phyloP scores from a whole-genome alignment of 2,797 vertebrate genomes.

The Threskiornis aethiopicus region DNA sequence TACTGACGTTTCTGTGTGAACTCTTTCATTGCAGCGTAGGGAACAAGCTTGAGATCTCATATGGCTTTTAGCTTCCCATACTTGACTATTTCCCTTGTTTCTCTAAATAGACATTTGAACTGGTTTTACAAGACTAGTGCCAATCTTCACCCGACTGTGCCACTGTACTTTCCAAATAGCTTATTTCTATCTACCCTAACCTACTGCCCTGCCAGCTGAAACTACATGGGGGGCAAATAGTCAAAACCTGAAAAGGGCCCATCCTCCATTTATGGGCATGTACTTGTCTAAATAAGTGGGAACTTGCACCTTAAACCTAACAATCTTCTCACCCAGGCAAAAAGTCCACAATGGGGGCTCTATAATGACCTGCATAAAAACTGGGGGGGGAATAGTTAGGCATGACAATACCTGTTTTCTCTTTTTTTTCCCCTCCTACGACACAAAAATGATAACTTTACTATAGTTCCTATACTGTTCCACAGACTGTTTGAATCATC shows the following conservation, averaged over 20 bases:
- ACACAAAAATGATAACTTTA: not conserved
- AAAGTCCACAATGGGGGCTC: not conserved
- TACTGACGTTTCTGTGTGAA: not conserved
- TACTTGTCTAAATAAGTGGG: not conserved
- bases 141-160: not conserved
- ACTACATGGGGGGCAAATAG: not conserved
- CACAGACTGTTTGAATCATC: not conserved
- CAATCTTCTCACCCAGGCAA: not conserved
- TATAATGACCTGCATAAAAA: not conserved
- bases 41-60: not conserved
- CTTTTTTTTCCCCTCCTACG: not conserved
- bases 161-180: not conserved
- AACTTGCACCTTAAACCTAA: not conserved
- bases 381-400: not conserved
- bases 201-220: not conserved
- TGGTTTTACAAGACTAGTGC: not conserved
- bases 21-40: not conserved
- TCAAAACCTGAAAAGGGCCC: not conserved
- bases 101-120: not conserved
- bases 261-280: not conserved
- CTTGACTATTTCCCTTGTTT: not conserved
- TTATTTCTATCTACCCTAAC: not conserved
- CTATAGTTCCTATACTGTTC: not conserved
- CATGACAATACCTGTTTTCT: not conserved
- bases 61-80: not conserved